Evolutionary conservation across 2,888 invertebrate genomes (phyloP), one percentile per base, ranked within the genome.

Genomic region (Tipula vernalis): DNA sequence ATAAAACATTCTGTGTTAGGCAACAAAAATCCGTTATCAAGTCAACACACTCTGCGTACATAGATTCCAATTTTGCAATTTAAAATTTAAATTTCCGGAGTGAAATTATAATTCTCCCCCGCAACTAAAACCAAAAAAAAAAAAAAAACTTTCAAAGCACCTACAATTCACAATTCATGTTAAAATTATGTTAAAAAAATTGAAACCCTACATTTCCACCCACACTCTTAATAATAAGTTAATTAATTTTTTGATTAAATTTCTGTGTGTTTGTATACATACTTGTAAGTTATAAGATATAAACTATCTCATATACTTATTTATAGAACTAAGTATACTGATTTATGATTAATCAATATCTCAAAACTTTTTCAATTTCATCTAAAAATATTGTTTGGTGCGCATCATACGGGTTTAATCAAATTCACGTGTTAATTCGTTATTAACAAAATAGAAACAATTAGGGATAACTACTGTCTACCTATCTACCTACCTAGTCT

Each of bases 21-120:
- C 51, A 15, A 15, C 6, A 71, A 28, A 10, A 71, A 28, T 71
- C 71, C 28, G 8, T 71, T 71, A 71, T 71, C 71, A 71, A 71
- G 28, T 3, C 71, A 71, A 71, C 71, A 71, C 71, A 51, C 15
- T 15, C 51, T 51, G 15, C 51, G 12, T 51, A 28, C 28, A 28
- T 28, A 28, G 71, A 71, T 71, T 71, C 28, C 3, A 28, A 71
- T 71, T 71, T 71, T 10, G 28, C 71, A 71, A 71, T 71, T 8
- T 71, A 71, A 71, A 71, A 71, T 71, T 71, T 71, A 71, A 71
- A 71, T 71, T 71, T 71, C 71, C 71, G 71, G 71, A 71, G 71
- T 71, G 18, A 71, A 71, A 71, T 71, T 71, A 71, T 18, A 71
- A 71, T 71, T 71, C 71, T 71, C 71, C 71, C 28, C 71, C 71